These are phyloP conservation scores for Hemicordylus capensis DNA, from an alignment of 2,113 vertebrate species.

Conservation along the genomic window DNA sequence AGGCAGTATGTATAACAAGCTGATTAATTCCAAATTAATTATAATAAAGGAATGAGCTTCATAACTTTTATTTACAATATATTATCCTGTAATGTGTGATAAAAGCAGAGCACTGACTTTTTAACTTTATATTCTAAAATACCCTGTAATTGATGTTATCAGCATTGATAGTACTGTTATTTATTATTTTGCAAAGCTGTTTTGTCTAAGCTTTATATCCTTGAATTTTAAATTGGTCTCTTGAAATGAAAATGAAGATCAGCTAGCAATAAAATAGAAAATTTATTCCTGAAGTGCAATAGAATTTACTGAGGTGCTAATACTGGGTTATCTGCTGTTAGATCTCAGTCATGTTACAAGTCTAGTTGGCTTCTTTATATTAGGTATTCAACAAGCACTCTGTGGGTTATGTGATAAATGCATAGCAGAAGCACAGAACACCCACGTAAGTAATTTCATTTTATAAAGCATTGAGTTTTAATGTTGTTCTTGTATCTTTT, in stretches of 20 bases:
- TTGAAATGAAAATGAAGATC: not conserved
- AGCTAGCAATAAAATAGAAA: not conserved
- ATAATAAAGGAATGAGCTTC: not conserved
- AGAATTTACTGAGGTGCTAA: not conserved
- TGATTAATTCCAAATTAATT: not conserved
- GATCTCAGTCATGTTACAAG: not conserved
- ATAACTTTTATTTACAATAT: not conserved
- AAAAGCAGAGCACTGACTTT: not conserved
- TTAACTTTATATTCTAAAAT: not conserved
- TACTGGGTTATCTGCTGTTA: not conserved
- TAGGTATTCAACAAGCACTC: constrained; percentile 25
- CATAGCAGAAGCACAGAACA: not conserved
- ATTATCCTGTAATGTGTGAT: not conserved
- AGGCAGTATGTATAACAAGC: not conserved
- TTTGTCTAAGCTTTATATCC: not conserved
- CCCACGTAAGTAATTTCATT: constrained; percentile 45
- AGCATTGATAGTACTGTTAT: not conserved
- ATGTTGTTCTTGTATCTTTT: constrained; percentile 50
- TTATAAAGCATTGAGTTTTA: constrained; percentile 57
- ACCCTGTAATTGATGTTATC: not conserved
- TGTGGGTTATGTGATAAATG: constrained; percentile 38
- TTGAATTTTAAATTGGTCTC: not conserved
- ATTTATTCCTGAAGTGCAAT: constrained; percentile 3
- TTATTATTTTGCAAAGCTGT: not conserved
- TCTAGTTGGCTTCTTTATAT: constrained; percentile 11